These are phyloP conservation scores for Dallia pectoralis DNA, from an alignment of 2,797 vertebrate species.

Conservation along the genomic window DNA sequence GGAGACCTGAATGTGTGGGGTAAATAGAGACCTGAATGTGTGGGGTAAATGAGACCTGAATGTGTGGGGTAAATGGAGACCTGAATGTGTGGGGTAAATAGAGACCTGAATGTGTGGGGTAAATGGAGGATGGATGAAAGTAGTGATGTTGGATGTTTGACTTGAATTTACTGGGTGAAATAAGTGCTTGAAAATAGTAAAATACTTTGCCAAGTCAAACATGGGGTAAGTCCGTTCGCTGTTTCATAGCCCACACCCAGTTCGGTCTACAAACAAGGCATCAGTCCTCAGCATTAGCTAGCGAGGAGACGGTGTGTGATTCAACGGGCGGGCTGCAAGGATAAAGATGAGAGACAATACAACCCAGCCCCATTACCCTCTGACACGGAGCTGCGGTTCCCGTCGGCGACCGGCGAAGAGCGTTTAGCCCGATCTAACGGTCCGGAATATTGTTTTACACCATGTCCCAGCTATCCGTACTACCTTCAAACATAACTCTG, in stretches of 20 bases:
- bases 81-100: too few relatives aligned
- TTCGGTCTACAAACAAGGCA: constrained; percentile 63
- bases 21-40: too few relatives aligned
- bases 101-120: too few relatives aligned
- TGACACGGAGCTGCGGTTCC: constrained; percentile 62
- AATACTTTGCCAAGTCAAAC: constrained; percentile 5
- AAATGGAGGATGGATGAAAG: too few relatives aligned
- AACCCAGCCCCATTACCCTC: constrained; percentile 69
- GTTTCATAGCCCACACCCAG: constrained; percentile 26
- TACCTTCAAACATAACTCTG: constrained; percentile 74
- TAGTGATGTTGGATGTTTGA: too few relatives aligned
- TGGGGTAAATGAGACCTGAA: too few relatives aligned
- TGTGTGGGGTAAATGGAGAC: too few relatives aligned
- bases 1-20: too few relatives aligned
- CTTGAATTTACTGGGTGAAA: too few relatives aligned
- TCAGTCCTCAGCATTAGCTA: constrained; percentile 57
- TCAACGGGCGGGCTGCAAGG: constrained; percentile 70
- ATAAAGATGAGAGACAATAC: constrained; percentile 71
- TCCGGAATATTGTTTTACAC: constrained; percentile 77
- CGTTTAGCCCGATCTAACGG: constrained; percentile 73
- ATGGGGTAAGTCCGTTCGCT: too few relatives aligned
- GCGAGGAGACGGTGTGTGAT: constrained; percentile 68
- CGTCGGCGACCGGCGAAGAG: constrained; percentile 43
- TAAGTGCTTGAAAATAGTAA: too few relatives aligned
- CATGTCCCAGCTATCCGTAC: constrained; percentile 72